Percentiles rank a stretch among this genome's conserved stretches.
Conservation (phyloP, 1,140 invertebrate species). For the Drosophila ohnishii region DNA sequence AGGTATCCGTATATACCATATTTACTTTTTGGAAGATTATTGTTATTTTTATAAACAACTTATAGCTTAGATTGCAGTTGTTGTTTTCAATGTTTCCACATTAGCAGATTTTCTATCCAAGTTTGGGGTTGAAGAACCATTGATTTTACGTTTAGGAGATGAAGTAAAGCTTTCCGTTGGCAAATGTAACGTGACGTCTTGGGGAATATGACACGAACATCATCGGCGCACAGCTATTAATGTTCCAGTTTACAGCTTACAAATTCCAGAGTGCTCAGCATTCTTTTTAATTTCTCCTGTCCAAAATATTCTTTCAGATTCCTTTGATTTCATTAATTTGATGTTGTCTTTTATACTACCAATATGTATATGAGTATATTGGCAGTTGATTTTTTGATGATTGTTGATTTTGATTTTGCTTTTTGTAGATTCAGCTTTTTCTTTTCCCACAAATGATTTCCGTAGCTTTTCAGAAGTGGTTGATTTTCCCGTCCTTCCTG, state of each 20-base stretch:
- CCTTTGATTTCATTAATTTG: too few relatives aligned
- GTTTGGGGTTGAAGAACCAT: not conserved
- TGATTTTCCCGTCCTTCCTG: not conserved
- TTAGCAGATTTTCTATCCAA: not conserved
- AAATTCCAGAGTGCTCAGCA: too few relatives aligned
- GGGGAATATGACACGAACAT: not conserved
- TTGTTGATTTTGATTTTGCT: not conserved
- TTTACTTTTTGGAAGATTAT: not conserved
- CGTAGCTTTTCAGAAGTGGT: not conserved
- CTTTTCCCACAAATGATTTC: not conserved
- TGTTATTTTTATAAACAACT: not conserved
- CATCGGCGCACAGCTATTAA: not conserved
- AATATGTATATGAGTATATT: not conserved
- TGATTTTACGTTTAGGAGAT: not conserved
- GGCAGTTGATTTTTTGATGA: not conserved
- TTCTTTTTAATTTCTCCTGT: too few relatives aligned
- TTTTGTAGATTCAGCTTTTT: not conserved
- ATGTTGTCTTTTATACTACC: too few relatives aligned
- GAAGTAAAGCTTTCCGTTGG: not conserved
- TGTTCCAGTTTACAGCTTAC: not conserved
- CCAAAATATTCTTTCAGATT: not conserved
- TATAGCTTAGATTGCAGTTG: not conserved
- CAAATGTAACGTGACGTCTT: not conserved
- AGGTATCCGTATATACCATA: too few relatives aligned
- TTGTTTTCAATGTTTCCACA: too few relatives aligned